Percentiles rank a stretch among this genome's conserved stretches.
Conservation (phyloP, 2,888 invertebrate genomes). For the Tachina grossa region DNA sequence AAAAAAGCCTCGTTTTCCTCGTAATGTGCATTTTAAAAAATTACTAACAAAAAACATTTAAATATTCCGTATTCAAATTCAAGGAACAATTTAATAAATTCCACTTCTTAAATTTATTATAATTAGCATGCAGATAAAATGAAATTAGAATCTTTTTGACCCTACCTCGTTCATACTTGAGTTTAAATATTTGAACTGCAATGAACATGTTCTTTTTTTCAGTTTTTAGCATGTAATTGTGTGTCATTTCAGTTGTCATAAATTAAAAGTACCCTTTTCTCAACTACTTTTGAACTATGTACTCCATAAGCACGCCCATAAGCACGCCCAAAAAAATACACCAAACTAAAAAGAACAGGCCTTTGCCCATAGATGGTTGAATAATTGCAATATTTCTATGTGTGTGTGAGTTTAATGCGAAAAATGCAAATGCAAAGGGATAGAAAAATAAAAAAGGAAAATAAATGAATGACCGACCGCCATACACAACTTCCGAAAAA, state of each 20-base stretch:
- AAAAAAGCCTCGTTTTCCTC: too few relatives aligned
- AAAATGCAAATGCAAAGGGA: background rate
- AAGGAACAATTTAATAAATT: too few relatives aligned
- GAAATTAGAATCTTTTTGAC: too few relatives aligned
- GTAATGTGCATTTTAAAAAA: too few relatives aligned
- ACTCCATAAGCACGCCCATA: background rate
- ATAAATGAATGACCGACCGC: slow-evolving; percentile 38
- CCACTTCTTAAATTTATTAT: too few relatives aligned
- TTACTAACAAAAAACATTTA: too few relatives aligned
- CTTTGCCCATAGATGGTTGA: slow-evolving; percentile 36
- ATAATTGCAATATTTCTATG: slow-evolving; percentile 55
- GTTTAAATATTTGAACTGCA: too few relatives aligned
- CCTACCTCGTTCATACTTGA: too few relatives aligned
- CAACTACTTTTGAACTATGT: background rate
- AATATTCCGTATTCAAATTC: too few relatives aligned
- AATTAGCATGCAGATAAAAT: too few relatives aligned
- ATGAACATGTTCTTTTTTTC: too few relatives aligned
- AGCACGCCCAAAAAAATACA: background rate
- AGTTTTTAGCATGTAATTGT: slow-evolving; percentile 7
- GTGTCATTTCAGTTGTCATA: slow-evolving; percentile 60
- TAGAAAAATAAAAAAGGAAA: background rate
- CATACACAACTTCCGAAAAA: slow-evolving; percentile 35
- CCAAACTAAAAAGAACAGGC: background rate
- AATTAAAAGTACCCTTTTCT: slow-evolving; percentile 45
- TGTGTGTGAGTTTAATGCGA: background rate